Evolutionary conservation across 2,797 vertebrate genomes (phyloP).

Genomic region (Mallotus villosus): DNA sequence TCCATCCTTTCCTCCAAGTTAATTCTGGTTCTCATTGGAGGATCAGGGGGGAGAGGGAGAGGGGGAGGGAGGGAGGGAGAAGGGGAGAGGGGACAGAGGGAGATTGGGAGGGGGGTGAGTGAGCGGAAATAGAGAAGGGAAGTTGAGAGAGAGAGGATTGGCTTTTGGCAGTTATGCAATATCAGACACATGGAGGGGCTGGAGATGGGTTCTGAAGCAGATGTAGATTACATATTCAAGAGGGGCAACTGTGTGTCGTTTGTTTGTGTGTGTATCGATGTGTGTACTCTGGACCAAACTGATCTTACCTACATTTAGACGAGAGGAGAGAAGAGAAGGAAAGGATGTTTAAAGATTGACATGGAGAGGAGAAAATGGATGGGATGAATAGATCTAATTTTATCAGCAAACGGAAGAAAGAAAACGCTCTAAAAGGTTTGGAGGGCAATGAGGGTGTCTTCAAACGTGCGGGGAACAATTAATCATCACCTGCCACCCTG

Average conservation of each 20-base stretch:
- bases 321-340: not conserved
- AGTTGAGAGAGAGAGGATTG: not conserved
- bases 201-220: slow-evolving; percentile 53
- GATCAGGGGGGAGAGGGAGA: slow-evolving; percentile 29
- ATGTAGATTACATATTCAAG: slow-evolving; percentile 82
- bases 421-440: no score
- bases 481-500: no score
- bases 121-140: slow-evolving; percentile 69
- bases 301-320: not conserved
- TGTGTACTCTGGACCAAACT: slow-evolving; percentile 15
- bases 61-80: slow-evolving; percentile 5
- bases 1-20: slow-evolving; percentile 44
- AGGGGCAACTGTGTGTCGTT: slow-evolving; percentile 34
- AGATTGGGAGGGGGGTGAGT: slow-evolving; percentile 67
- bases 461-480: no score
- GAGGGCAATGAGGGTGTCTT: no score
- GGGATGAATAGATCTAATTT: no score
- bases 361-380: no score
- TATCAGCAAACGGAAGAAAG: no score
- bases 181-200: slow-evolving; percentile 52
- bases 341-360: no score
- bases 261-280: slow-evolving; percentile 20
- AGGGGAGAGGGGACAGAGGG: slow-evolving; percentile 7
- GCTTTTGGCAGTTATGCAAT: slow-evolving; percentile 39
- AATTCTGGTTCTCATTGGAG: slow-evolving; percentile 69